phyloP scores from a whole-genome alignment of 2,113 vertebrate genomes.

The Condylura cristata region DNA sequence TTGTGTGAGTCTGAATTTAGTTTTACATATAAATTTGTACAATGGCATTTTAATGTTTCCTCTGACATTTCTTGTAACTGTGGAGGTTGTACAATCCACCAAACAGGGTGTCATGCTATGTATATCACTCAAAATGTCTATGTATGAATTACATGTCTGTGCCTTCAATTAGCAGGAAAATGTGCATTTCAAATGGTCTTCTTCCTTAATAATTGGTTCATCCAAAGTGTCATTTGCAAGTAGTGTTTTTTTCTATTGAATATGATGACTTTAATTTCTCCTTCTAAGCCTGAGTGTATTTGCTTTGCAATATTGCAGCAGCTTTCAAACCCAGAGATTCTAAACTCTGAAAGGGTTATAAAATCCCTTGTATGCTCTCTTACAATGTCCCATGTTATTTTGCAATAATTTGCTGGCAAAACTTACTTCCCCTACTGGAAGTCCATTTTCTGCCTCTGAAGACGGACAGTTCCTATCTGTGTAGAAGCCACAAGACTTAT shows the following conservation, averaged over 20 bases:
- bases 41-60: conserved; percentile 47
- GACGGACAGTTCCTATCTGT: not conserved
- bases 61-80: not conserved
- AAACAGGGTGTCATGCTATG: not conserved
- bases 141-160: not conserved
- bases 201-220: not conserved
- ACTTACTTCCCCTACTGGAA: not conserved
- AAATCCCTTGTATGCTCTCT: not conserved
- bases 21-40: conserved; percentile 33
- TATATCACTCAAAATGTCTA: not conserved
- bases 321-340: not conserved
- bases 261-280: not conserved
- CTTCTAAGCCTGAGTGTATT: not conserved
- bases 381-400: not conserved
- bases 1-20: conserved; percentile 6
- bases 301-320: not conserved
- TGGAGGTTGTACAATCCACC: not conserved
- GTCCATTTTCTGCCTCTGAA: not conserved
- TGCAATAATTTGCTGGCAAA: not conserved
- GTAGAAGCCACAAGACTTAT: not conserved
- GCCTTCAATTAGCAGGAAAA: not conserved
- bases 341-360: not conserved
- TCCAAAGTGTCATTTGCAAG: not conserved
- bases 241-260: not conserved
- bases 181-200: not conserved